Evolutionary conservation across 2,113 vertebrate species (phyloP).

Genomic region (Boulengerochromis microlepis): DNA sequence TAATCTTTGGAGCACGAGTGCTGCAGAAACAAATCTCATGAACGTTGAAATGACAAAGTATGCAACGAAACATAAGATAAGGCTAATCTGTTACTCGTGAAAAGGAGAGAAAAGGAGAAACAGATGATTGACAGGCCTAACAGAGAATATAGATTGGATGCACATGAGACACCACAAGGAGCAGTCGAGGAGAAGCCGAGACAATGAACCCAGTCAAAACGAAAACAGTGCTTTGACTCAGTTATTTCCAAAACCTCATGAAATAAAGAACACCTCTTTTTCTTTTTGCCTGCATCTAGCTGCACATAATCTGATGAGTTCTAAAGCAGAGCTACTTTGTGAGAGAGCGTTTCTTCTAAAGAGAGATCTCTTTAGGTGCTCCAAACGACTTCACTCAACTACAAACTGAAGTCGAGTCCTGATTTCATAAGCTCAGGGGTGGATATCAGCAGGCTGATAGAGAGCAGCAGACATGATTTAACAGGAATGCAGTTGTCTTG

Average conservation of each 20-base stretch:
- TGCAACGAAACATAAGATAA: not conserved
- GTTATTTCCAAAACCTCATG: not conserved
- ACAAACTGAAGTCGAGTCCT: not conserved
- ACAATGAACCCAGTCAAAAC: slow-evolving; percentile 21
- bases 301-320: not conserved
- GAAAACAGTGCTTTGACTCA: slow-evolving; percentile 11
- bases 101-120: not conserved
- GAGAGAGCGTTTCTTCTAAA: fast-evolving
- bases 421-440: not conserved
- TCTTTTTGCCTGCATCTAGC: not conserved
- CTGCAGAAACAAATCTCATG: not conserved
- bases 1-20: not conserved
- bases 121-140: not conserved
- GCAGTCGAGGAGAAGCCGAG: not conserved
- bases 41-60: not conserved
- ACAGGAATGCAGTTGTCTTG: not conserved
- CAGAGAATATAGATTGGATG: not conserved
- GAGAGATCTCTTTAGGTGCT: not conserved
- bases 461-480: not conserved
- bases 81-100: fast-evolving
- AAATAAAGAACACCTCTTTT: not conserved
- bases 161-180: slow-evolving; percentile 21
- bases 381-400: not conserved
- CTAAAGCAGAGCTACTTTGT: not conserved
- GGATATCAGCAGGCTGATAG: not conserved